Evolutionary conservation across 2,113 vertebrate genomes (phyloP).

Genomic region (Malurus elegans): DNA sequence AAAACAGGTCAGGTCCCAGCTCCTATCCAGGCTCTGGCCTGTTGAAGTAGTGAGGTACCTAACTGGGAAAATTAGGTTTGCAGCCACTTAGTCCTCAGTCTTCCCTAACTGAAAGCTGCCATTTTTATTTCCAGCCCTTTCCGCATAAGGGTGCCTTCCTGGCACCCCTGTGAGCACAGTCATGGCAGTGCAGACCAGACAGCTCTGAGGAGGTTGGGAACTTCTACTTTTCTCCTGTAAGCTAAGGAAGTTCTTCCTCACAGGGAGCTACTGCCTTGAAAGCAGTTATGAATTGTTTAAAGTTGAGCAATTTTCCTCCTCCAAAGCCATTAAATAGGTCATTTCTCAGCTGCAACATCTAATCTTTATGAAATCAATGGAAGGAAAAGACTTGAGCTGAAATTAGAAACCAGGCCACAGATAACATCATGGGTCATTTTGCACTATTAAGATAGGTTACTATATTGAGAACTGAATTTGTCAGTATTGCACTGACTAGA

Average conservation of each 20-base stretch:
- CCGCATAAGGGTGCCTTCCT: neutral
- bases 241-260: neutral
- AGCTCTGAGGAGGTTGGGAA: neutral
- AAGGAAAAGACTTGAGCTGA: neutral
- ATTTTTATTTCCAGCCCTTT: neutral
- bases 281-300: neutral
- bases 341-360: conserved; percentile 13
- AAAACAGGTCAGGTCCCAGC: neutral
- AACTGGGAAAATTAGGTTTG: neutral
- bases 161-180: rapidly evolving
- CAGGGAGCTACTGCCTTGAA: neutral
- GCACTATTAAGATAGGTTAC: neutral
- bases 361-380: conserved; percentile 5
- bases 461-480: neutral
- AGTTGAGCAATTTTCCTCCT: conserved; percentile 3
- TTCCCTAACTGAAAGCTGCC: neutral
- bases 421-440: neutral
- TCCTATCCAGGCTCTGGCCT: neutral
- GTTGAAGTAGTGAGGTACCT: neutral
- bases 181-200: neutral
- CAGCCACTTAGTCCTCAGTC: neutral
- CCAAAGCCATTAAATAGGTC: neutral
- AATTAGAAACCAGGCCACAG: conserved; percentile 24
- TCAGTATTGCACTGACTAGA: neutral
- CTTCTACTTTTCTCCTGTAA: neutral